Base-by-base conservation (phyloP, 2,888 invertebrate genomes). In the Pinctada fucata region DNA sequence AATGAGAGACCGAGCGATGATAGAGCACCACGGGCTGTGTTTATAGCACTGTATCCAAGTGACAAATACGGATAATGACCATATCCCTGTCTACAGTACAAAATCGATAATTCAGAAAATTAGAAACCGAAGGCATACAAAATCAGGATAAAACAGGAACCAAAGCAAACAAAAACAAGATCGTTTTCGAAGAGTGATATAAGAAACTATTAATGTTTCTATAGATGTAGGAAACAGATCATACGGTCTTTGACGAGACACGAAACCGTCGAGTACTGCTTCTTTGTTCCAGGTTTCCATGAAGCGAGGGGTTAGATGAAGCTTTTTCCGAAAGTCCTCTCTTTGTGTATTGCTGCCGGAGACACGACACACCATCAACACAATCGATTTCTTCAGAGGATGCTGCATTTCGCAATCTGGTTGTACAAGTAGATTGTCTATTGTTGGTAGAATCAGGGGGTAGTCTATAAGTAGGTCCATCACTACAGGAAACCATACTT, bases 381-480 rank as follows among this genome's bases (percentile, higher is more conserved):
- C 63, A 48, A 78, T 58, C 45, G 65, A 74, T 8, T 74, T 51
- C 71, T 51, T n/a, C 6, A 80, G 49, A 8, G 65, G 63, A 58
- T 80, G 80, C 2, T 63, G 48, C 58, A 78, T 75, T 68, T 64
- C 13, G 48, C 77, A 74, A 31, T 69, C 69, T 63, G 74, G 74
- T n/a, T 47, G 48, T 3, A n/a, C 3, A 48, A 80, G n/a, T 66
- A 66, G 48, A 13, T 52, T 48, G 2, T 49, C 10, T 31, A 70
- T 47, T 10, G 50, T 64, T 2, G 74, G 70, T 3, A 80, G 58
- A 48, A 74, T 69, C 2, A 49, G 45, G 45, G 77, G 80, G 8
- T 64, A 13, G 2, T 76, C 51, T n/a, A n/a, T 58, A 10, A n/a
- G n/a, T n/a, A n/a, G n/a, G n/a, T n/a, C n/a, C n/a, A n/a, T n/a